Conservation (phyloP, 1,140 invertebrate species). For the Drosophila littoralis region DNA sequence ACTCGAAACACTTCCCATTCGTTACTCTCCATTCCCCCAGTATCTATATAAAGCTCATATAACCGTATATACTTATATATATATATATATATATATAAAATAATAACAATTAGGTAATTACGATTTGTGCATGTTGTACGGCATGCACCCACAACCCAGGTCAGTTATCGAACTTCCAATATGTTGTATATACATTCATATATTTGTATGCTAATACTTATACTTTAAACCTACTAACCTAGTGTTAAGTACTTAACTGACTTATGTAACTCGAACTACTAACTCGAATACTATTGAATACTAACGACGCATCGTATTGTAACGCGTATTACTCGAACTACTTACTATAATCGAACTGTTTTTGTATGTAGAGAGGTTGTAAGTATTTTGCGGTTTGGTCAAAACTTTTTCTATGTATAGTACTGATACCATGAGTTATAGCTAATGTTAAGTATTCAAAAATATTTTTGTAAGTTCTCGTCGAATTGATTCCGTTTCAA, state of each 20-base stretch:
- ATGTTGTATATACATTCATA: conserved; percentile 62
- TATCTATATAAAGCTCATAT: conserved; percentile 40
- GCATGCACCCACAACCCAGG: conserved; percentile 74
- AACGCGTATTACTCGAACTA: conserved; percentile 49
- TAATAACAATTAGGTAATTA: conserved; percentile 37
- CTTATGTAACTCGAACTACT: conserved; percentile 74
- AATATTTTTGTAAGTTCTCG: conserved; percentile 44
- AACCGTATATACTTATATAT: conserved; percentile 33
- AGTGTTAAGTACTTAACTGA: conserved; percentile 50
- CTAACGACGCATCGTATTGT: conserved; percentile 35
- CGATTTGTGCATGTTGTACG: conserved; percentile 57
- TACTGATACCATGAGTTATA: conserved; percentile 45
- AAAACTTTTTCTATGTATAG: conserved; percentile 4
- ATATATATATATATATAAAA: conserved; percentile 29
- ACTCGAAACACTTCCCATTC: conserved; percentile 60
- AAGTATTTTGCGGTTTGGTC: conserved; percentile 32
- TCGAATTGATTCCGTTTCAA: conserved; percentile 19
- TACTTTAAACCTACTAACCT: conserved; percentile 30
- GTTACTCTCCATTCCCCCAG: conserved; percentile 49
- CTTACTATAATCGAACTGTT: conserved; percentile 42
- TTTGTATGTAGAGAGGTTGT: conserved; percentile 44
- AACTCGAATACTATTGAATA: conserved; percentile 68
- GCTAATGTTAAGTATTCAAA: conserved; percentile 38
- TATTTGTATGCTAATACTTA: conserved; percentile 25
- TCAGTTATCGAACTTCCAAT: conserved; percentile 80